Base-by-base conservation (phyloP, 2,797 vertebrate species). In the Staurois parvus region DNA sequence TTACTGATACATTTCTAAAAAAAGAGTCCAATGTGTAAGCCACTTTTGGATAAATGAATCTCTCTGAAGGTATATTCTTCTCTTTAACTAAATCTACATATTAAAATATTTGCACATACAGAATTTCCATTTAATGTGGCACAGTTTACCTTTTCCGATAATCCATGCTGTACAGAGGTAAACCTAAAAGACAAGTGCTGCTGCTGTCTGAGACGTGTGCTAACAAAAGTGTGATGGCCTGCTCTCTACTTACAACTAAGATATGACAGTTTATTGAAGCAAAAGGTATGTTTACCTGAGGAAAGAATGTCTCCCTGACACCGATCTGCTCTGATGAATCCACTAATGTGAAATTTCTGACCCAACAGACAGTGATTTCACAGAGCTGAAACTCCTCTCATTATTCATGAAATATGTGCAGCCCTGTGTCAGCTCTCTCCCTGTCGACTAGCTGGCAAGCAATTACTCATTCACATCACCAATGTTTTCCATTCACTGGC, bases 261-360 rank as follows among this genome's bases (percentile, higher is more conserved):
- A 90, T 59, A 90, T 89, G 89, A 89, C 79, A 91, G 64, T 88
- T 93, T 89, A 86, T 83, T 89, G 89, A 93, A 92, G 89, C 87
- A 90, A 92, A 91, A 91, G 89, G 88, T 91, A 89, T 90, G 89
- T 92, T 94, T 94, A 93, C 89, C 89, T 89, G 91, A 78, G 90
- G 88, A 93, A 91, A 92, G 59, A 88, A 88, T 90, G 88, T 91
- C 91, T 93, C 91, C 91, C 93, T 93, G 92, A 93, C 91, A 92
- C 89, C 77, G 85, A 92, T 93, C 89, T 93, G 92, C 92, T 94
- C 93, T 92, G 92, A 93, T 92, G 92, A 93, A 93, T 93, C 89
- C 90, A 91, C 92, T 93, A 95, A 95, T 90, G 85, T 90, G 91
- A 94, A 94, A 93, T 95, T 94, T 94, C 93, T 95, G 93, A 95